These are phyloP conservation scores for Balaeniceps rex DNA, from an alignment of 2,113 vertebrate genomes.

Conservation along the genomic window DNA sequence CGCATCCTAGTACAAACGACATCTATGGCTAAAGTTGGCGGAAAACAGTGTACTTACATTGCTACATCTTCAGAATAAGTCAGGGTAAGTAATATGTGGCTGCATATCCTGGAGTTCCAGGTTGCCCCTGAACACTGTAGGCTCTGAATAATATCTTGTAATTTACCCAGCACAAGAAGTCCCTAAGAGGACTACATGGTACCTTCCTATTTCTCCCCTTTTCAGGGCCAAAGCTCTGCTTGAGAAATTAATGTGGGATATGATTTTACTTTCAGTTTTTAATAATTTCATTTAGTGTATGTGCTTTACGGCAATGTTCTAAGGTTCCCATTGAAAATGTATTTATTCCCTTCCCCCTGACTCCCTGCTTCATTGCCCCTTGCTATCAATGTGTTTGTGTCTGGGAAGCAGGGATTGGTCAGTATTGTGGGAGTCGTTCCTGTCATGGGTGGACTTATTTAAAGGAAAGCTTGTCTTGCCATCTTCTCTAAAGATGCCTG, in stretches of 20 bases:
- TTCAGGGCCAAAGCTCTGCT: background rate
- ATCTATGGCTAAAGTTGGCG: background rate
- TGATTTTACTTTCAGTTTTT: background rate
- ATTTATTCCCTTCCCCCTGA: background rate
- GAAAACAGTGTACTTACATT: background rate
- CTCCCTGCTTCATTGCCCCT: background rate
- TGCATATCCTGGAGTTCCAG: background rate
- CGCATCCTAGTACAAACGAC: fast-evolving
- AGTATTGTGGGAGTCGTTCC: background rate
- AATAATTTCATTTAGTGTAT: background rate
- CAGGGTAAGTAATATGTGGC: background rate
- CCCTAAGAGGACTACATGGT: background rate
- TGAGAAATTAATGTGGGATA: background rate
- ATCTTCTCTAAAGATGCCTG: background rate
- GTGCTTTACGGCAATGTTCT: background rate
- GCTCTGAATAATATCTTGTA: background rate
- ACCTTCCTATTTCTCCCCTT: background rate
- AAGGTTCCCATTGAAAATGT: background rate
- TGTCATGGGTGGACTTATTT: background rate
- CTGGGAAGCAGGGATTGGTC: background rate
- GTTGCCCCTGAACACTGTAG: background rate
- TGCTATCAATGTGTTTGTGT: background rate
- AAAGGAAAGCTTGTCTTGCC: background rate
- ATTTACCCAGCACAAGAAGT: background rate
- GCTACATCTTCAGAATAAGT: background rate